Conservation (phyloP, 2,888 invertebrate genomes). For the Eremobia ochroleuca region DNA sequence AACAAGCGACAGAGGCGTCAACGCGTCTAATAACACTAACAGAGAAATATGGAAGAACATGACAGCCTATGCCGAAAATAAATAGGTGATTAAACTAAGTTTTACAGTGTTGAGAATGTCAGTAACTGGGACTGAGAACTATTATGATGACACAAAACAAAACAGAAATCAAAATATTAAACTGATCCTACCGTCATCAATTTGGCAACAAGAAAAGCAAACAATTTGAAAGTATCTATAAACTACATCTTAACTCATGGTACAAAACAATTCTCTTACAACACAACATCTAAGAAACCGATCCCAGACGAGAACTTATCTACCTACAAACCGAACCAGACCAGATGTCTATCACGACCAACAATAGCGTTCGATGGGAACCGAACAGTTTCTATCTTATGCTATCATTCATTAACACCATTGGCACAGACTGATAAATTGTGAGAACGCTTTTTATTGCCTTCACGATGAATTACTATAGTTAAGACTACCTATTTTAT, state of each 20-base stretch:
- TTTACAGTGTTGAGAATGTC: background rate
- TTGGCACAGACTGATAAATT: conserved; percentile 53
- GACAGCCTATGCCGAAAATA: background rate
- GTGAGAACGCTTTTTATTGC: conserved; percentile 59
- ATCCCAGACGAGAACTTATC: conserved; percentile 25
- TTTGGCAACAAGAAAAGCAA: background rate
- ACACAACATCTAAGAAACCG: conserved; percentile 23
- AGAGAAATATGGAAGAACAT: background rate
- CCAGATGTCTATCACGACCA: conserved; percentile 59
- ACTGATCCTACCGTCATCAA: background rate
- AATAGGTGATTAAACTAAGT: background rate
- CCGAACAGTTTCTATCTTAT: conserved; percentile 45
- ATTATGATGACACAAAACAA: no score
- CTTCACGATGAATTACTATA: conserved; percentile 34
- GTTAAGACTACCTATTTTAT: conserved; percentile 29
- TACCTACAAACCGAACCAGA: conserved; percentile 53
- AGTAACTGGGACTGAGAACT: background rate
- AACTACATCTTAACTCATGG: conserved; percentile 8
- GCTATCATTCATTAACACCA: conserved; percentile 58
- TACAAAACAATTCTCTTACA: conserved; percentile 19
- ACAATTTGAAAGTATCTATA: background rate
- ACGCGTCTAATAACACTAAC: no score
- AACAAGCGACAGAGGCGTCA: no score
- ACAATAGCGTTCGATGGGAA: conserved; percentile 67
- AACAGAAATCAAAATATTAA: background rate